A percentile compares a stretch with the other conserved stretches of the same genome.
Evolutionary conservation across 2,113 vertebrate species (phyloP).

Genomic region (Periophthalmodon schlosseri): DNA sequence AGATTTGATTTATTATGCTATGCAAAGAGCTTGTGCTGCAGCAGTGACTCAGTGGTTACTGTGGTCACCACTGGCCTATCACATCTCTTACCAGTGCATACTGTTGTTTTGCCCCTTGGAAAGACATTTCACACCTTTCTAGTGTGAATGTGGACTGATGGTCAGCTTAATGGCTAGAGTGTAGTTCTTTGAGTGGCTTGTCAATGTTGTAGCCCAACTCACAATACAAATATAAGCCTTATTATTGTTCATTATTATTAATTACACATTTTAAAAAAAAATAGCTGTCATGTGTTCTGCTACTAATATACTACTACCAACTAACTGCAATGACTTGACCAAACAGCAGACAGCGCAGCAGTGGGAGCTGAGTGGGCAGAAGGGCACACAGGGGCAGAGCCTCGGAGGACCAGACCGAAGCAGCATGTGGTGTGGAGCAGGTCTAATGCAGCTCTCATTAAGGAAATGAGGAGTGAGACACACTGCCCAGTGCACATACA

Average conservation of each 20-base stretch:
- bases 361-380: constrained; percentile 33
- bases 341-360: constrained; percentile 18
- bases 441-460: constrained; percentile 60
- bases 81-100: too few species aligned
- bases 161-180: neutral
- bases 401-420: constrained; percentile 46
- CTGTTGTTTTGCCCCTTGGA: neutral
- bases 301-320: neutral
- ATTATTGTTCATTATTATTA: neutral
- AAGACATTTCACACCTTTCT: neutral
- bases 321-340: neutral
- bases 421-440: constrained; percentile 63
- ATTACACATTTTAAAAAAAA: too few species aligned
- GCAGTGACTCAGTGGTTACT: too few species aligned
- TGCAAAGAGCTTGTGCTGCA: neutral
- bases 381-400: constrained; percentile 38
- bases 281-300: neutral
- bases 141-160: neutral
- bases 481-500: constrained; percentile 27
- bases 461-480: constrained; percentile 64
- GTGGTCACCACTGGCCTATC: too few species aligned
- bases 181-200: neutral
- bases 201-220: too few species aligned
- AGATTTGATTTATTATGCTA: neutral
- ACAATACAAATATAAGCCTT: too few species aligned